These are phyloP conservation scores for Pyrrhosoma nymphula DNA, from an alignment of 2,888 invertebrate species.

Conservation along the genomic window DNA sequence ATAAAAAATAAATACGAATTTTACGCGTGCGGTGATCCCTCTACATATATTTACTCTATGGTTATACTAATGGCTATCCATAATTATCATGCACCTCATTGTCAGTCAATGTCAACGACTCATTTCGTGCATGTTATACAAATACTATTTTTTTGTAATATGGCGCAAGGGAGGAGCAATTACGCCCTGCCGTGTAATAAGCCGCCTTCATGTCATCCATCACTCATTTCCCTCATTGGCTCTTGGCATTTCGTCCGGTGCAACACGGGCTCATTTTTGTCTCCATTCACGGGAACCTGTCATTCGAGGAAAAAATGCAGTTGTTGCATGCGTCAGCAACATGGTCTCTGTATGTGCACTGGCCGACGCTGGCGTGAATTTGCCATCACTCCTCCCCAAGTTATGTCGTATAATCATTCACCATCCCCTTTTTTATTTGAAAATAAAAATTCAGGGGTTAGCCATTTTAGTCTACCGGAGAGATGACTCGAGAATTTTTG, in stretches of 20 bases:
- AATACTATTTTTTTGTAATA: not conserved
- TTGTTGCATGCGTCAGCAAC: not conserved
- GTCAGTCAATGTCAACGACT: not conserved
- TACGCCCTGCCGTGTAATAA: not conserved
- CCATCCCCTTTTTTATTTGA: not conserved
- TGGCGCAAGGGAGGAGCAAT: not conserved
- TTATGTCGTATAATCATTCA: not conserved
- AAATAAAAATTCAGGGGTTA: no score
- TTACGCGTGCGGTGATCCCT: no score
- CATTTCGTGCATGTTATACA: not conserved
- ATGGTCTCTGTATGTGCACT: not conserved
- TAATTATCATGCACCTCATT: not conserved
- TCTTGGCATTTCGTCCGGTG: not conserved
- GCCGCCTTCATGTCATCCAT: not conserved
- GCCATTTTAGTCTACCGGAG: no score
- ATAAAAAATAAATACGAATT: no score
- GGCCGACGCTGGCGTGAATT: not conserved
- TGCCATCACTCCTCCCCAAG: not conserved
- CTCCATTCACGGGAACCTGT: not conserved
- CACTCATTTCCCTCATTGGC: not conserved
- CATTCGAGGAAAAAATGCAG: not conserved
- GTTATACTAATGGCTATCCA: no score
- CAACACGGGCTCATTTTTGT: not conserved
- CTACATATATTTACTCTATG: no score
- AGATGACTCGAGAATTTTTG: no score